Base-by-base conservation (phyloP, 1,140 invertebrate genomes). In the Brachionus sp. region DNA sequence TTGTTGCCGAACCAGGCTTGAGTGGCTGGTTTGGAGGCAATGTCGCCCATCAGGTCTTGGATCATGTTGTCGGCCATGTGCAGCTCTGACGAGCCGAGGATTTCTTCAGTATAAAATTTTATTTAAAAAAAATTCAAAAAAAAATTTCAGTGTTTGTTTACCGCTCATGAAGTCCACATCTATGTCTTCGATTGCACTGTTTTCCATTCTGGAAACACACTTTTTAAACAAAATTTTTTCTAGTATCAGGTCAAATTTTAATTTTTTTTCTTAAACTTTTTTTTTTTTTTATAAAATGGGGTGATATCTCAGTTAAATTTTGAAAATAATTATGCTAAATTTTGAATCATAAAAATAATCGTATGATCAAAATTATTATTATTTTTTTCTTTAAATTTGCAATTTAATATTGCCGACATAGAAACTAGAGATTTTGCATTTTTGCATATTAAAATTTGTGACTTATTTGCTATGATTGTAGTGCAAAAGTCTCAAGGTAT, bases 21-120 rank as follows among this genome's bases (percentile, higher is more conserved):
- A 75, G 44, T 44, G 70, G 44, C 19, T 4, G 23, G 16, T n/a
- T 75, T 29, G 5, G 7, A 2, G n/a, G 12, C 19, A 23, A 62
- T 37, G 12, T 80, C 77, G 19, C 77, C 50, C 77, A 80, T 80
- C 19, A 80, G 33, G 35, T 80, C 77, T 42, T 80, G 50, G 57
- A 80, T 80, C 62, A 80, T 80, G 29, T 42, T 80, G 39, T 80
- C 62, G 25, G 77, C 77, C 77, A 80, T 80, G 4, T 80, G 33
- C 16, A 80, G 37, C 13, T 80, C 77, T 3, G 50, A 39, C 7
- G 77, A 53, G 16, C 77, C 35, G 0, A 80, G 77, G 23, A 80
- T 80, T 57, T 80, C 77, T 80, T 19, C 12, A 29, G 44, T 16
- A 19, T 5, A 23, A 12, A 1, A 10, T 13, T 16, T 37, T 10